These are phyloP conservation scores for Cynaeus angustus DNA, from an alignment of 2,888 invertebrate genomes.

Conservation along the genomic window DNA sequence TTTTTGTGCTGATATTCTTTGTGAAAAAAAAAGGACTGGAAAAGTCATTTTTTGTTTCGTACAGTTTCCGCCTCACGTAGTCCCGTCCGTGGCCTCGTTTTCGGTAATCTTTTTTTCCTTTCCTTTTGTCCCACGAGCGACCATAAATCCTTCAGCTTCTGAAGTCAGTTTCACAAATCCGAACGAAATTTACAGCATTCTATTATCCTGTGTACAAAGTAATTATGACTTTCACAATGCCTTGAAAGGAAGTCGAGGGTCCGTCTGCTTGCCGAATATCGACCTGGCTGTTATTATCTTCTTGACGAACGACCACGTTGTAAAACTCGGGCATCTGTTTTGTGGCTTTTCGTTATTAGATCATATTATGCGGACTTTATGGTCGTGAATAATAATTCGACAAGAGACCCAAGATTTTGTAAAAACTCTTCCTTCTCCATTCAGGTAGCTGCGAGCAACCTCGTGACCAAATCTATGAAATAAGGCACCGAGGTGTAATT, in stretches of 20 bases:
- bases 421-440: too few species aligned
- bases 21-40: constrained; percentile 26
- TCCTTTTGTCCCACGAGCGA: constrained; percentile 41
- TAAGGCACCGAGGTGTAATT: constrained; percentile 33
- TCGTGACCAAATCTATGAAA: constrained; percentile 3
- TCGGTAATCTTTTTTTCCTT: constrained; percentile 37
- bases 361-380: constrained; percentile 19
- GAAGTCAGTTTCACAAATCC: constrained; percentile 46
- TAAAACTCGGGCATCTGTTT: constrained; percentile 43
- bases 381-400: constrained; percentile 13
- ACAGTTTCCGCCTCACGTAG: constrained; percentile 35
- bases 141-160: constrained; percentile 49
- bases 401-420: too few species aligned
- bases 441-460: neutral
- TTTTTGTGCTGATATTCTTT: constrained; percentile 21
- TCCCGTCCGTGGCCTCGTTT: constrained; percentile 36
- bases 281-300: constrained; percentile 46
- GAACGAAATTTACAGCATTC: constrained; percentile 49
- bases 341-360: constrained; percentile 44
- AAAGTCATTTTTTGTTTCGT: constrained; percentile 31
- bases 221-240: constrained; percentile 50
- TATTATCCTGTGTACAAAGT: constrained; percentile 50
- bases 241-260: constrained; percentile 44
- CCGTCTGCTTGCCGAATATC: constrained; percentile 40
- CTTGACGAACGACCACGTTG: constrained; percentile 30